Evolutionary conservation across 2,113 vertebrate species (phyloP), one percentile per base, ranked within the genome.

Genomic region (Rhinogobius similis): DNA sequence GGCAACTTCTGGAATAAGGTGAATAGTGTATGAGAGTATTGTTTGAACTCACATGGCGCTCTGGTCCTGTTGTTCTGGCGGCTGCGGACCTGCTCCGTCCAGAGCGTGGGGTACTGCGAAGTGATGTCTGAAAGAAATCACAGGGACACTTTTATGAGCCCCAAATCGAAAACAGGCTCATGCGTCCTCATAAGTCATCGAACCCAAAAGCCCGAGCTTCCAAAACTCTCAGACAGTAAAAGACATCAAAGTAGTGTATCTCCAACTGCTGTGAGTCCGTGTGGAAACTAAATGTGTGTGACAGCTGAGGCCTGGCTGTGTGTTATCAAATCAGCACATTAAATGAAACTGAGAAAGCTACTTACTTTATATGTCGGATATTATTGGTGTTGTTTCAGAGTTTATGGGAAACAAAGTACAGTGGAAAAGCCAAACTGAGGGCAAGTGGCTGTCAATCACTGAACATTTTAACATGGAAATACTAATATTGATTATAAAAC

Each of bases 41-140:
- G 10, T 58, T 72, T 66, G 75, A 79, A 90, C 91, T 92, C 92
- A 99, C 97, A 93, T 94, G 95, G 93, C 70, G 93, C 94, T 90
- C 95, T 94, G 81, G 93, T 98, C 71, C 95, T 95, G 89, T 97
- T 98, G 90, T 95, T 98, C 92, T 98, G 95, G 27, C 96, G 93
- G 65, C 96, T 98, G 77, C 95, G 96, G n/a, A 96, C 96, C 93
- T 98, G 97, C 70, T 98, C 96, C 16, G 93, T 96, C 97, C 96
- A 98, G 53, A 99, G 93, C 0, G 95, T 97, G 20, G 97, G 97
- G 72, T 97, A 98, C 70, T 95, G 96, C 64, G 95, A 95, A 55
- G 94, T 95, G 27, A 97, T 94, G 86, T 98, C 97, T 98, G 85
- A 71, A 39, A 76, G 76, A 79, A 82, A 83, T 67, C 65, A 79